Evolutionary conservation across 1,140 invertebrate genomes (phyloP).

Genomic region (Holotrichia oblita): DNA sequence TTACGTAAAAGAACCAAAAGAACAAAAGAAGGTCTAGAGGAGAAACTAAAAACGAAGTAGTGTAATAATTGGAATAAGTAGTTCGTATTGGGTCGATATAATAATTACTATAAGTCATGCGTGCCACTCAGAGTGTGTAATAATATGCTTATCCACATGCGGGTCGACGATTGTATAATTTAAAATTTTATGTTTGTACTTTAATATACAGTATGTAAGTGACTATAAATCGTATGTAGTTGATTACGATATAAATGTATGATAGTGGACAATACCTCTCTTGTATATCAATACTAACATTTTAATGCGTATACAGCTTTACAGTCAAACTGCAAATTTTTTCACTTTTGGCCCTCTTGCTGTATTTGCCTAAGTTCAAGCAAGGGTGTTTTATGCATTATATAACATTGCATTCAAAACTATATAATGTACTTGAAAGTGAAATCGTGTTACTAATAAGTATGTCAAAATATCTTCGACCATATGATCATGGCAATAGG

Average conservation of each 20-base stretch:
- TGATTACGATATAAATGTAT: neutral
- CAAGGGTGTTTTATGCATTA: too few relatives aligned
- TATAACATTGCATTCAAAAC: too few relatives aligned
- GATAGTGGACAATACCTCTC: neutral
- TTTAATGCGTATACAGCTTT: too few relatives aligned
- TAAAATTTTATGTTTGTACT: conserved; percentile 14
- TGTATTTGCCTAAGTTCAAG: too few relatives aligned
- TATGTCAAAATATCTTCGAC: too few relatives aligned
- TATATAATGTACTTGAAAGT: too few relatives aligned
- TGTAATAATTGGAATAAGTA: neutral
- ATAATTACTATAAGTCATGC: neutral
- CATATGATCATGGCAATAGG: too few relatives aligned
- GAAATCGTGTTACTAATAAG: too few relatives aligned
- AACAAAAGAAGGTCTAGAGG: neutral
- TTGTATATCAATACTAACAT: too few relatives aligned
- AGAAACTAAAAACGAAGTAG: neutral
- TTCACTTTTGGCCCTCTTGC: too few relatives aligned
- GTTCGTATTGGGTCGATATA: neutral
- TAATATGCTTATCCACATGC: neutral
- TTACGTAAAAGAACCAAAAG: conserved; percentile 14
- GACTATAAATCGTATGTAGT: neutral
- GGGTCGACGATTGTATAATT: conserved; percentile 2
- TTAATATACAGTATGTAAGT: neutral
- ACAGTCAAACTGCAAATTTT: too few relatives aligned
- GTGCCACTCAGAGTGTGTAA: neutral